Evolutionary conservation across 2,113 vertebrate species (phyloP), one percentile per base, ranked within the genome.

Genomic region (Melanotaenia duboulayi): DNA sequence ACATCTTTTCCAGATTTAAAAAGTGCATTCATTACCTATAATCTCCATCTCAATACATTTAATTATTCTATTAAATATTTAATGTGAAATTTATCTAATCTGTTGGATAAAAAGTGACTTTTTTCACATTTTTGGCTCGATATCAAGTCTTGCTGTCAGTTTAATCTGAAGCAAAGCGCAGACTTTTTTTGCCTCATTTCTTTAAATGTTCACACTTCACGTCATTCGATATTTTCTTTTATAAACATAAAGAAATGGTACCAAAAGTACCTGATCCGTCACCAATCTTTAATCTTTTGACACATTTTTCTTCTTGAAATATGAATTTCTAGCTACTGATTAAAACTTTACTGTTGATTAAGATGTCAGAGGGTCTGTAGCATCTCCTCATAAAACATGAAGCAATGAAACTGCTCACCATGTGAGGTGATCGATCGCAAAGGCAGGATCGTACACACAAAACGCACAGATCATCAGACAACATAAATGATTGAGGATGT

Each of bases 401-500:
- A 66, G 51, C 16, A 54, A 28, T 49, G 20, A 63, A 42, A 57
- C 52, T 28, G 23, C 44, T 71, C 37, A 58, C 6, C 5, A 9
- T 16, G 50, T 63, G 52, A 46, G 10, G 52, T 40, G 50, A 73
- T 48, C 32, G 23, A 59, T 52, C 13, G 44, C 2, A 48, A 1
- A 69, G 17, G 44, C 46, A 23, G 13, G 51, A 39, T 32, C 22
- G 14, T 17, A 61, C 56, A 55, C 49, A 71, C 35, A 50, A 50
- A 80, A 65, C 51, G 54, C 48, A 66, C 49, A 75, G 55, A 73
- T 72, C 39, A 71, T 44, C 3, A 5, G 44, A 77, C 55, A 60
- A 57, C 23, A 77, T 80, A 59, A 85, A 88, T 84, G 77, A 73
- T 7, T 1, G 24, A 70, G 65, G 11, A 2, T 71, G 60, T 66